phyloP scores from a whole-genome alignment of 23 tunicate genomes.

The Phallusia fumigata region DNA sequence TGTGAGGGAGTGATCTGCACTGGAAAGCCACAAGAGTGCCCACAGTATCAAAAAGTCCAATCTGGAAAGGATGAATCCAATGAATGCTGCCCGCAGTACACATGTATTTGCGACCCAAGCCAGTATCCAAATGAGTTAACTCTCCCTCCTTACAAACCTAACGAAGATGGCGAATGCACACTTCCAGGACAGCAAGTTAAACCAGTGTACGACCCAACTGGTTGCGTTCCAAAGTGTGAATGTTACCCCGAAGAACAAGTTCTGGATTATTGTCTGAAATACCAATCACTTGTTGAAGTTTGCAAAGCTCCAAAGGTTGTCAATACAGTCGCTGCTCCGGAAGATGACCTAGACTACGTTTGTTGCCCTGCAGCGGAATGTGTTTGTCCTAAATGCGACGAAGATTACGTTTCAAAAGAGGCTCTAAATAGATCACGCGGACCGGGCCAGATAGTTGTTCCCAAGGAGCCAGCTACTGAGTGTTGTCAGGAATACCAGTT shows the following conservation, averaged over 20 bases:
- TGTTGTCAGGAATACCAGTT: constrained; percentile 31
- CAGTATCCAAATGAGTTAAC: constrained; percentile 9
- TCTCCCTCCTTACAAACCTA: constrained; percentile 17
- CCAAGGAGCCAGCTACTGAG: neutral
- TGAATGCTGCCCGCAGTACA: constrained; percentile 31
- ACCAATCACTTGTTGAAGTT: neutral
- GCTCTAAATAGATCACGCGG: neutral
- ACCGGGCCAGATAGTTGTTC: constrained; percentile 19
- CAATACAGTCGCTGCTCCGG: neutral
- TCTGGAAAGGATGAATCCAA: neutral
- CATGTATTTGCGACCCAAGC: constrained; percentile 37
- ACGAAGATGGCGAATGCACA: constrained; percentile 10
- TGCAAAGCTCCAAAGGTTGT: constrained; percentile 25
- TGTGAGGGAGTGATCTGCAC: constrained; percentile 26
- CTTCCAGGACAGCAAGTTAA: constrained; percentile 30
- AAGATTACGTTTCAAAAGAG: constrained; percentile 24
- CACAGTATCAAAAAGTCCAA: constrained; percentile 12
- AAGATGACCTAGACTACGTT: constrained; percentile 22
- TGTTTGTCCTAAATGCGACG: constrained; percentile 25
- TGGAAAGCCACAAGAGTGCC: constrained; percentile 21
- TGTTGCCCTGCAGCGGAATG: constrained; percentile 47
- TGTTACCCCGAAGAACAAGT: constrained; percentile 27
- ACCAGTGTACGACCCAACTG: constrained; percentile 25
- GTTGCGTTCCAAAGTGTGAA: constrained; percentile 34
- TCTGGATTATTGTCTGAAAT: constrained; percentile 19